Evolutionary conservation across 2,797 vertebrate species (phyloP).

Genomic region (Sorex maritimensis): DNA sequence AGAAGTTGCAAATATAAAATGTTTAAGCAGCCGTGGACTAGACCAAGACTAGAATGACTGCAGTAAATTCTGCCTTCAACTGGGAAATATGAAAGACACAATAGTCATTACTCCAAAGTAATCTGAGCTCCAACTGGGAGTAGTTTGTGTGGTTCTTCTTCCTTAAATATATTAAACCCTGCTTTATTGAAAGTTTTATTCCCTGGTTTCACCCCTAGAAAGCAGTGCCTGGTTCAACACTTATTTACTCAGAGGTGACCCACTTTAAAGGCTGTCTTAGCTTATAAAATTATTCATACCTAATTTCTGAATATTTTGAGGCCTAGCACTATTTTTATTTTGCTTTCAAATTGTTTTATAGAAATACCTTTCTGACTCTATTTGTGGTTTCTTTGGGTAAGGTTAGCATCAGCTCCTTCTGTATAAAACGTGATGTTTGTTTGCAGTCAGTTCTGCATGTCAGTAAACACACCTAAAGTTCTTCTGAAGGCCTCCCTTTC

Average conservation of each 20-base stretch:
- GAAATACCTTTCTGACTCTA: neutral
- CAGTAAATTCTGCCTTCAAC: neutral
- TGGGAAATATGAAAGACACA: neutral
- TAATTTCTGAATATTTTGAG: neutral
- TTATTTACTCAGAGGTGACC: too few species aligned
- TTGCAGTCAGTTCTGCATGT: neutral
- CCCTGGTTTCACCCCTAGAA: neutral
- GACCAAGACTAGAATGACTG: too few species aligned
- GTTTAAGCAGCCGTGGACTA: too few species aligned
- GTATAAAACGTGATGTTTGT: neutral
- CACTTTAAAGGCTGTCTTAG: neutral
- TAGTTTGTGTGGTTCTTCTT: neutral
- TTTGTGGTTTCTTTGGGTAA: neutral
- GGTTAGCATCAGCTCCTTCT: neutral
- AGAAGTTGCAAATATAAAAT: too few species aligned
- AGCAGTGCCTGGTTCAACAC: neutral
- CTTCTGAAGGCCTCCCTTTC: neutral
- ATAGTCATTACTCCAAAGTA: neutral
- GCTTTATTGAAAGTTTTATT: neutral
- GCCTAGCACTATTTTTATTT: neutral
- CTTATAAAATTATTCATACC: neutral
- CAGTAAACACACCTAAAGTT: neutral
- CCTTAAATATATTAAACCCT: neutral
- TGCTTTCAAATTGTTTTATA: neutral
- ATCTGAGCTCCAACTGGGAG: neutral